Conservation (phyloP, 2,797 vertebrate genomes). For the Myotis myotis region DNA sequence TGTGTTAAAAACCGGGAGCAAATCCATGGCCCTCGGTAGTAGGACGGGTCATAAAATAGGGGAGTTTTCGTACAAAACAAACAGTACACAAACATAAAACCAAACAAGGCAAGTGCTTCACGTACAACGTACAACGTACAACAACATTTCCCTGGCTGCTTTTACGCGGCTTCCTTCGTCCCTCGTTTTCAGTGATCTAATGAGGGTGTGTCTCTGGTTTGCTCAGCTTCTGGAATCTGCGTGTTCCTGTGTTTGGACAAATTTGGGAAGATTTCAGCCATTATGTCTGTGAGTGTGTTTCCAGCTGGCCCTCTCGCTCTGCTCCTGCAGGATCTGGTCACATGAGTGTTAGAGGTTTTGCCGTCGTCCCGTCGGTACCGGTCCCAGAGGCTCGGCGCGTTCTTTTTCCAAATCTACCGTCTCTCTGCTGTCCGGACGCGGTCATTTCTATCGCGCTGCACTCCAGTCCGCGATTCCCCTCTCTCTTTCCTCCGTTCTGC, state of each 20-base stretch:
- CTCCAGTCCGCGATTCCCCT: neutral
- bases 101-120: neutral
- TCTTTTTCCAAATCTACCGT: neutral
- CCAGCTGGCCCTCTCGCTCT: neutral
- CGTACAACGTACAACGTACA: fast-evolving
- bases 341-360: neutral
- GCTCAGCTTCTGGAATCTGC: neutral
- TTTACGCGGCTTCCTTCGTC: neutral
- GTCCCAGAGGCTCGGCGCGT: neutral
- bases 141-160: neutral
- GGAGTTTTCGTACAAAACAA: neutral
- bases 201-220: neutral
- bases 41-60: neutral
- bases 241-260: neutral
- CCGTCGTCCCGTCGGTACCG: neutral
- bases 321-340: neutral
- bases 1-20: neutral
- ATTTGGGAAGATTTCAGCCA: neutral
- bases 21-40: neutral
- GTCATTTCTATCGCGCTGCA: neutral
- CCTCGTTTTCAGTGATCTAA: neutral
- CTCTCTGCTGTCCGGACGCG: neutral
- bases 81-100: neutral
- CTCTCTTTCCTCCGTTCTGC: neutral
- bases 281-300: neutral